Percentiles rank a stretch among this genome's conserved stretches.
These are phyloP conservation scores for Daktulosphaira vitifoliae DNA, from an alignment of 1,140 invertebrate species.

Conservation along the genomic window DNA sequence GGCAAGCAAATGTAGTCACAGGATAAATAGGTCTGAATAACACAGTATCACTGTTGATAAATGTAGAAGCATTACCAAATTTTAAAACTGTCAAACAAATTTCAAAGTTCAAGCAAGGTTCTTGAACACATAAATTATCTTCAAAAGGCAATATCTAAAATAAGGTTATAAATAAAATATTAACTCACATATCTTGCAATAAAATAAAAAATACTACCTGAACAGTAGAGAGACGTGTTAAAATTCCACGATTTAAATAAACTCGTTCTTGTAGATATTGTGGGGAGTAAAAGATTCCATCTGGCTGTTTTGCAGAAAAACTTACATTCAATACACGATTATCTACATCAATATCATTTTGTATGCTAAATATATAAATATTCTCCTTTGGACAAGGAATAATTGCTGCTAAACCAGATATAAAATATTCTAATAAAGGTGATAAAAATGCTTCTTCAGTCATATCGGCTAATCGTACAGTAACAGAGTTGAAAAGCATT, in stretches of 20 bases:
- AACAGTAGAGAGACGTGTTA: slow-evolving; percentile 78
- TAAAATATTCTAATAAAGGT: slow-evolving; percentile 76
- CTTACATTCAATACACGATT: slow-evolving; percentile 87
- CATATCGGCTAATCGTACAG: slow-evolving; percentile 86
- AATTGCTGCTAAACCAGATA: slow-evolving; percentile 84
- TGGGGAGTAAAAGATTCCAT: slow-evolving; percentile 72
- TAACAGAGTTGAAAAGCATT: slow-evolving; percentile 91
- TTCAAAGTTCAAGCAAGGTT: slow-evolving; percentile 94
- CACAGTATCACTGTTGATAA: slow-evolving; percentile 83
- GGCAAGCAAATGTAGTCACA: slow-evolving; percentile 86
- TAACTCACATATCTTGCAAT: neutral
- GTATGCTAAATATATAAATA: slow-evolving; percentile 84
- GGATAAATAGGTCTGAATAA: slow-evolving; percentile 92
- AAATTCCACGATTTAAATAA: slow-evolving; percentile 76
- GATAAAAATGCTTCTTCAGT: slow-evolving; percentile 88
- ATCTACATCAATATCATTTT: slow-evolving; percentile 80
- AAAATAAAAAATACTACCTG: slow-evolving; percentile 49
- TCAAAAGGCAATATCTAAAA: slow-evolving; percentile 83
- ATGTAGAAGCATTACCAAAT: slow-evolving; percentile 86
- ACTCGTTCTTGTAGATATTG: slow-evolving; percentile 89
- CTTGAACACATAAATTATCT: slow-evolving; percentile 90
- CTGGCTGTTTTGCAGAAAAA: slow-evolving; percentile 77
- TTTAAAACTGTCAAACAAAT: slow-evolving; percentile 85
- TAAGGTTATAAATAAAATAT: neutral
- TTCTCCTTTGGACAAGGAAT: slow-evolving; percentile 86